These are phyloP conservation scores for Cantharis rustica DNA, from an alignment of 2,888 invertebrate species.

Conservation along the genomic window DNA sequence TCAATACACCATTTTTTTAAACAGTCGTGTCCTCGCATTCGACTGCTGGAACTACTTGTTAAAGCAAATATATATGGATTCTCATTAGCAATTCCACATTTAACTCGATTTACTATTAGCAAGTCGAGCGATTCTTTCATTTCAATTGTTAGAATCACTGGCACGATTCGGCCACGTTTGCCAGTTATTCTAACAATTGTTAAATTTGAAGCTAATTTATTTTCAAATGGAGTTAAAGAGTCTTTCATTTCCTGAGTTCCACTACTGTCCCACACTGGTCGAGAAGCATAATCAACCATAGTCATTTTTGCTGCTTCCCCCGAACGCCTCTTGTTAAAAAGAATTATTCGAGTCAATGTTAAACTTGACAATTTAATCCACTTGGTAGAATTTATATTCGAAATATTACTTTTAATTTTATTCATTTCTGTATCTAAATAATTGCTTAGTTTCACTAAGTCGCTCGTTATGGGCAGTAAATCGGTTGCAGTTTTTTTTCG, in stretches of 20 bases:
- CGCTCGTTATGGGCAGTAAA: constrained; percentile 33
- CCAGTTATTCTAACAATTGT: neutral
- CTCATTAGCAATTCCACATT: too few relatives aligned
- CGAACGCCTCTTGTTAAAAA: constrained; percentile 34
- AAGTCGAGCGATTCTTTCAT: too few relatives aligned
- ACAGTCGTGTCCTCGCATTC: too few relatives aligned
- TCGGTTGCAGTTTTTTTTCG: constrained; percentile 27
- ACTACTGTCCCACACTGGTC: constrained; percentile 27
- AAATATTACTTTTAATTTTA: neutral
- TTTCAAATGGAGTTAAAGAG: constrained; percentile 29
- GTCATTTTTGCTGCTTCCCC: constrained; percentile 33
- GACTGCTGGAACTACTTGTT: too few relatives aligned
- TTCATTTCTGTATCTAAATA: constrained; percentile 23
- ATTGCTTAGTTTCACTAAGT: constrained; percentile 30
- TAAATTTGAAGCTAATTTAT: constrained; percentile 24
- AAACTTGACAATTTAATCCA: neutral
- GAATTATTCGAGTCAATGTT: constrained; percentile 22
- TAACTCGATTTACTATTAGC: too few relatives aligned
- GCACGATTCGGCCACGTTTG: too few relatives aligned
- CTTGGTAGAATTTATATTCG: neutral
- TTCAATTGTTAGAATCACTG: too few relatives aligned
- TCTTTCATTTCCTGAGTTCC: constrained; percentile 27
- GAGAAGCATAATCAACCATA: constrained; percentile 20
- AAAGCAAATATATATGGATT: too few relatives aligned
- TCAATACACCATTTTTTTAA: too few relatives aligned